Base-by-base conservation (phyloP, 2,113 vertebrate genomes). In the Solea solea region DNA sequence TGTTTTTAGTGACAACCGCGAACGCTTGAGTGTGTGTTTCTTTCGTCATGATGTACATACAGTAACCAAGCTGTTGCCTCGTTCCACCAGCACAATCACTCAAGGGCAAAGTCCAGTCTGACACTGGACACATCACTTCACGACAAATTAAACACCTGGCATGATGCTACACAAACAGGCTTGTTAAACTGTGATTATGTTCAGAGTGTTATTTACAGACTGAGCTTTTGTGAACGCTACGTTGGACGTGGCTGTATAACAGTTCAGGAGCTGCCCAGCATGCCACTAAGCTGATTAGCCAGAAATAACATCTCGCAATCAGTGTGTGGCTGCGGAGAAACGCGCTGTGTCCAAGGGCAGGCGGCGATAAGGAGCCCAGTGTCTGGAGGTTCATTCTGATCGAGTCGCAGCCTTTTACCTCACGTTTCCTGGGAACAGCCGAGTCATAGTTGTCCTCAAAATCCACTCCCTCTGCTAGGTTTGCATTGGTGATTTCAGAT, bases 361-460 rank as follows among this genome's bases (percentile, higher is more conserved):
- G 1, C 44, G 60, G 42, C 0, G 82, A 86, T 82, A 81, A 88
- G 75, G 56, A 51, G 46, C 58, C 0, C 0, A 50, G 28, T 5
- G 76, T 61, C 61, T 72, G 68, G 40, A 39, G 54, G 56, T 45
- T 44, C 49, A 54, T 34, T 34, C 34, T 34, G 39, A 14, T 4
- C 41, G 13, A 9, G 2, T 51, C 27, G 72, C 7, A 68, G 58
- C 11, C 11, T 40, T 54, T 90, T 93, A 98, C 97, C 96, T 98
- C 95, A 21, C 83, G 74, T 14, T 91, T 91, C 84, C 91, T 86
- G 2, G 92, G 84, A 67, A 94, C 74, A 0, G 93, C 79, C 0
- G 91, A 78, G 75, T 90, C 92, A 0, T 91, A 68, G 0, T 88
- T 89, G 59, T 55, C 88, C 13, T 94, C 85, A 39, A 34, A 64